Conservation (phyloP, 2,888 invertebrate species). For the Frankliniella intonsa region DNA sequence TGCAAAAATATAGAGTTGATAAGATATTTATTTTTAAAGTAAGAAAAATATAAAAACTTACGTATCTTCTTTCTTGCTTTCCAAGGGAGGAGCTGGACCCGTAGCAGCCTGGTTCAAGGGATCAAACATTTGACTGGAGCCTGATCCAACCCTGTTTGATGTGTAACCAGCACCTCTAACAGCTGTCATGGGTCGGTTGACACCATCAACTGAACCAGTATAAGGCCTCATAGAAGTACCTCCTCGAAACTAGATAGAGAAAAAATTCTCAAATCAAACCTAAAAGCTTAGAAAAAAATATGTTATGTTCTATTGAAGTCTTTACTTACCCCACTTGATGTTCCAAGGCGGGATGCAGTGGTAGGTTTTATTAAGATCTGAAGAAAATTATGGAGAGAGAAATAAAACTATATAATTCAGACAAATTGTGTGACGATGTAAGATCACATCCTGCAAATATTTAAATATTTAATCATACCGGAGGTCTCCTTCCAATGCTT, state of each 20-base stretch:
- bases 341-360: conserved; percentile 53
- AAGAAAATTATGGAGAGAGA: conserved; percentile 42
- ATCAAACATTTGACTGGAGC: conserved; percentile 54
- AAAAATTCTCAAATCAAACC: not conserved
- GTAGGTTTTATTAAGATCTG: conserved; percentile 50
- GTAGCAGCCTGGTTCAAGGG: conserved; percentile 65
- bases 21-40: conserved; percentile 3
- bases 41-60: conserved; percentile 44
- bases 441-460: conserved; percentile 39
- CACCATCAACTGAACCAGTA: conserved; percentile 44
- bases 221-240: conserved; percentile 45
- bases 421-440: conserved; percentile 38
- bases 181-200: conserved; percentile 86
- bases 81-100: conserved; percentile 53
- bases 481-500: conserved; percentile 64
- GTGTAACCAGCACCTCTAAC: conserved; percentile 95
- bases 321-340: conserved; percentile 52
- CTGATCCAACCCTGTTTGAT: conserved; percentile 52
- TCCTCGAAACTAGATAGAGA: conserved; percentile 42
- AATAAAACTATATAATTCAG: conserved; percentile 39
- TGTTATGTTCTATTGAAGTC: not conserved
- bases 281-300: not conserved
- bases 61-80: conserved; percentile 74
- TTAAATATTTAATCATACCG: conserved; percentile 44
- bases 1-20: no score